These are phyloP conservation scores for Sesia apiformis DNA, from an alignment of 2,888 invertebrate genomes.

Conservation along the genomic window DNA sequence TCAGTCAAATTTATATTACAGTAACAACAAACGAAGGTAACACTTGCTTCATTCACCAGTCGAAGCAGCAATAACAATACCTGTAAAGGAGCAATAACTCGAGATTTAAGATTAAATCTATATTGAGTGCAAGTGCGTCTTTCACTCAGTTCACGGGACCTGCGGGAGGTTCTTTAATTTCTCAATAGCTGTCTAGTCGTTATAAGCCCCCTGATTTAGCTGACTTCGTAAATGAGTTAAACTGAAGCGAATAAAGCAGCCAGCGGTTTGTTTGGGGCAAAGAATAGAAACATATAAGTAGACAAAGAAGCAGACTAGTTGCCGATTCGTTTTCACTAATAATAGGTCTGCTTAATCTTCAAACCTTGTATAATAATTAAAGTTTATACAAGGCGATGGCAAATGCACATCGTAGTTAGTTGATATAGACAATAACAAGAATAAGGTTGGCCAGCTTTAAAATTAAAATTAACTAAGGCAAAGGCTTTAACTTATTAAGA, in stretches of 20 bases:
- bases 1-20: not conserved
- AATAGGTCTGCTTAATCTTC: no score
- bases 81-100: conserved; percentile 10
- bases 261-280: conserved; percentile 31
- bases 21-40: not conserved
- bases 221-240: conserved; percentile 43
- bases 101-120: conserved; percentile 42
- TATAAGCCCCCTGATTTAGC: conserved; percentile 44
- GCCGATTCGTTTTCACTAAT: no score
- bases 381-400: no score
- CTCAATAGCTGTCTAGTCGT: conserved; percentile 28
- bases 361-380: no score
- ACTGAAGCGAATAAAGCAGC: conserved; percentile 43
- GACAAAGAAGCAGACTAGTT: no score
- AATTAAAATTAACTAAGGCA: no score
- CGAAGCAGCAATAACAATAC: conserved; percentile 6
- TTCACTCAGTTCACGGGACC: conserved; percentile 35
- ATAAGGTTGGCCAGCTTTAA: no score
- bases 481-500: no score
- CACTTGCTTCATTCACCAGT: conserved; percentile 27
- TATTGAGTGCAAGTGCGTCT: conserved; percentile 32
- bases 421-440: no score
- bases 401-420: no score
- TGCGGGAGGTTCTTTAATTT: conserved; percentile 38
- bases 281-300: conserved; percentile 22